phyloP scores from a whole-genome alignment of 1,140 invertebrate genomes.

The Centruroides sculpturatus region DNA sequence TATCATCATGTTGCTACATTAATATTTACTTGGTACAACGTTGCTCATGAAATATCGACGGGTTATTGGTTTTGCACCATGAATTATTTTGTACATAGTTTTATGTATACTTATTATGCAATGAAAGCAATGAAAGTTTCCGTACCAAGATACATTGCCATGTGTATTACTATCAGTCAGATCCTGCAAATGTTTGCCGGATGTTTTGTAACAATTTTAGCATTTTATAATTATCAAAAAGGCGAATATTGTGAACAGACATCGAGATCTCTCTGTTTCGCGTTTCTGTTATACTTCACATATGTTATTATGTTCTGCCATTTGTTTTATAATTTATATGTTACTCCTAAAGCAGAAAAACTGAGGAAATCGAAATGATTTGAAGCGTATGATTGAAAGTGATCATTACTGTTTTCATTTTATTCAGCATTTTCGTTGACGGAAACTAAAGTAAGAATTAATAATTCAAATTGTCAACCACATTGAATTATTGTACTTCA shows the following conservation, averaged over 20 bases:
- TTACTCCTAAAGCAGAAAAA: too few species aligned
- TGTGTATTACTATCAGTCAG: slow-evolving; percentile 84
- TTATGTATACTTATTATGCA: slow-evolving; percentile 97
- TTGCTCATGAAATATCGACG: slow-evolving; percentile 86
- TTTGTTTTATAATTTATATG: slow-evolving; percentile 79
- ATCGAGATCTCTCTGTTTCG: slow-evolving; percentile 22
- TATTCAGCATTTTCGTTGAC: too few species aligned
- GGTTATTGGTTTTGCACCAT: slow-evolving; percentile 98
- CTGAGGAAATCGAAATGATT: too few species aligned
- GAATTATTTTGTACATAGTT: slow-evolving; percentile 93
- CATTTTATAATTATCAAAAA: slow-evolving; percentile 33
- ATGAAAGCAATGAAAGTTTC: slow-evolving; percentile 71
- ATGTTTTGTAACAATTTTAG: slow-evolving; percentile 75
- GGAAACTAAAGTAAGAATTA: too few species aligned
- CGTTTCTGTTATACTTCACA: slow-evolving; percentile 39
- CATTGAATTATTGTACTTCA: too few species aligned
- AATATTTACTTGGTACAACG: slow-evolving; percentile 94
- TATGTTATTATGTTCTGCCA: slow-evolving; percentile 78
- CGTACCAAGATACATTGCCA: slow-evolving; percentile 65
- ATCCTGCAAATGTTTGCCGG: slow-evolving; percentile 91
- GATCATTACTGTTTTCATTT: too few species aligned
- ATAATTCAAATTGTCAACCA: too few species aligned
- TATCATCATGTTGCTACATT: slow-evolving; percentile 54
- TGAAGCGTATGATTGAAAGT: too few species aligned
- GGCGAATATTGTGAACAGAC: slow-evolving; percentile 30